phyloP scores from a whole-genome alignment of 2,888 invertebrate genomes.

The Drosophila borborema region DNA sequence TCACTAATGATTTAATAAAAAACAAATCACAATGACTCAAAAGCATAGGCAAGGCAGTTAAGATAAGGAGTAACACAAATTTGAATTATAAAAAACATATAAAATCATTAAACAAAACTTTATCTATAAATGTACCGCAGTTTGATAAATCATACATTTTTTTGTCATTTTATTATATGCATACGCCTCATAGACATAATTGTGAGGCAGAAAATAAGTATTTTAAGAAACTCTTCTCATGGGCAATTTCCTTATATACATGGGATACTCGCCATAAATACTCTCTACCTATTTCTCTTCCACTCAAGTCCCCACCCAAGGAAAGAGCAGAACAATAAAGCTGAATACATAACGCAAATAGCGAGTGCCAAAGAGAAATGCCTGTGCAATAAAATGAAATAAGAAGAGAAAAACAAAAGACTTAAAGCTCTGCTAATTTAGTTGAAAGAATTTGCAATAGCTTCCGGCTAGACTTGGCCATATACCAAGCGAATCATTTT shows the following conservation, averaged over 20 bases:
- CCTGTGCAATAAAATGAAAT: neutral
- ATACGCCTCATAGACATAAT: neutral
- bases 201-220: too few species aligned
- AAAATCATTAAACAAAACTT: neutral
- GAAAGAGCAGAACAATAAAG: slow-evolving; percentile 14
- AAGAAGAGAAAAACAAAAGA: slow-evolving; percentile 16
- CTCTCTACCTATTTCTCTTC: neutral
- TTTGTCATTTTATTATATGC: neutral
- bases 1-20: slow-evolving; percentile 7
- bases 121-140: neutral
- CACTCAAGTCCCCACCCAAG: neutral
- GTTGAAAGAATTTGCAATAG: slow-evolving; percentile 25
- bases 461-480: slow-evolving; percentile 42
- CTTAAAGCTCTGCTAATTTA: slow-evolving; percentile 29
- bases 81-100: neutral
- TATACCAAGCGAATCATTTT: slow-evolving; percentile 28
- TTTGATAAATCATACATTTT: too few species aligned
- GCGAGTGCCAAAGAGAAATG: slow-evolving; percentile 31
- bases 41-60: neutral
- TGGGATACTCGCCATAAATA: neutral
- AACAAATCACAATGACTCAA: neutral
- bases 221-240: too few species aligned
- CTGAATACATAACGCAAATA: slow-evolving; percentile 14
- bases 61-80: neutral
- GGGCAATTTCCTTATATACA: neutral